These are phyloP conservation scores for Scaptomyza tumidula DNA, from an alignment of 2,888 invertebrate species.

Conservation along the genomic window DNA sequence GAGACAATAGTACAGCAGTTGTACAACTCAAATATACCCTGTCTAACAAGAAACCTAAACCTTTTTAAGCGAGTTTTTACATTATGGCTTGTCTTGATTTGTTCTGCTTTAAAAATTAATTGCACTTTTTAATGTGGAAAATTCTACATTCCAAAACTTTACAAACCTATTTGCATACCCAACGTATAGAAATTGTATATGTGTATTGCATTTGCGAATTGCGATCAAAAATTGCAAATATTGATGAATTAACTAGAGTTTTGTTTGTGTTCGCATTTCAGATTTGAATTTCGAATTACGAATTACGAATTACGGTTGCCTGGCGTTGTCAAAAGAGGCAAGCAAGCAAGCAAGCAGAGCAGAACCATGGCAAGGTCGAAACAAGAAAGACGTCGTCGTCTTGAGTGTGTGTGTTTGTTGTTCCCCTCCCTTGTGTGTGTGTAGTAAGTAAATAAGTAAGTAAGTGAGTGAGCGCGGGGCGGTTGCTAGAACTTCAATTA, in stretches of 20 bases:
- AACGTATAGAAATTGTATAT: neutral
- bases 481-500: constrained; percentile 61
- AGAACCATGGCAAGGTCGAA: constrained; percentile 67
- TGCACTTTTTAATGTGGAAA: no score
- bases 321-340: constrained; percentile 53
- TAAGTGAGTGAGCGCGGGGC: constrained; percentile 4
- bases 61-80: no score
- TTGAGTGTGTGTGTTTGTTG: constrained; percentile 2
- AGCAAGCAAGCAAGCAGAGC: constrained; percentile 64
- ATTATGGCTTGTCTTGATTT: no score
- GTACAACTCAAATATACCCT: constrained; percentile 8
- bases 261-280: constrained; percentile 21
- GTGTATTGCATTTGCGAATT: constrained; percentile 9
- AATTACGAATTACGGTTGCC: constrained; percentile 25
- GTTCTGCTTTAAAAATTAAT: no score
- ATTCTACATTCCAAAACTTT: no score
- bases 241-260: constrained; percentile 8
- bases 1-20: neutral
- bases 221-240: constrained; percentile 44
- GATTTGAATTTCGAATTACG: constrained; percentile 33
- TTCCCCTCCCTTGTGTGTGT: neutral
- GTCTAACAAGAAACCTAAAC: neutral
- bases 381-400: neutral
- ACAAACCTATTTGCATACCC: constrained; percentile 4
- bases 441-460: no score